Evolutionary conservation across 2,888 invertebrate genomes (phyloP), one percentile per base, ranked within the genome.

Genomic region (Germaria angustata): DNA sequence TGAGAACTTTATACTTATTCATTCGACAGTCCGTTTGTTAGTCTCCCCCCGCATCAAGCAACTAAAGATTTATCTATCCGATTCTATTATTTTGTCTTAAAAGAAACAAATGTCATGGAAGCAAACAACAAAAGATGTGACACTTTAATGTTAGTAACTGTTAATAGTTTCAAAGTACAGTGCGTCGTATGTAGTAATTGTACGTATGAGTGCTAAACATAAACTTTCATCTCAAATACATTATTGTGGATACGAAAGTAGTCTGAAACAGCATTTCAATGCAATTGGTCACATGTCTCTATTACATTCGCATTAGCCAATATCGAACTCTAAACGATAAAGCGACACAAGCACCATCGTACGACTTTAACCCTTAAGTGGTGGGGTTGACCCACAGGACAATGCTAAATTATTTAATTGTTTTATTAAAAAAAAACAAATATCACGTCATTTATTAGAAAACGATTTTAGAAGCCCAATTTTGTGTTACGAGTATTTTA

Each of bases 121-220:
- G 41, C 51, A 69, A 80, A 71, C 17, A 46, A 41, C 20, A 73
- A 65, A 49, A 46, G 57, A 49, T 17, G 76, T 71, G 65, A 22
- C 57, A 68, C 34, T 65, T 61, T 65, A 76, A 51, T 68, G 68
- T 61, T 68, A 61, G 73, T 68, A 61, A 73, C 61, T 80, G 80
- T 68, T 73, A 61, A 61, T 55, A 66, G 15, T 44, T 59, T 17
- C 11, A 11, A 51, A n/a, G 32, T 32, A 9, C 24, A 32, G 22
- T 61, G 7, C 39, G 41, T 11, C 28, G 22, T 15, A 22, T 22
- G 24, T 24, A 11, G 13, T 17, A 51, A n/a, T n/a, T 7, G n/a
- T 51, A 51, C 28, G 20, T 32, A 39, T 49, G 22, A 44, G 24
- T 57, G 46, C 41, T 15, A 44, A 41, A 61, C 53, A 77, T 69